Evolutionary conservation across 2,797 vertebrate genomes (phyloP).

Genomic region (Anas bernieri): DNA sequence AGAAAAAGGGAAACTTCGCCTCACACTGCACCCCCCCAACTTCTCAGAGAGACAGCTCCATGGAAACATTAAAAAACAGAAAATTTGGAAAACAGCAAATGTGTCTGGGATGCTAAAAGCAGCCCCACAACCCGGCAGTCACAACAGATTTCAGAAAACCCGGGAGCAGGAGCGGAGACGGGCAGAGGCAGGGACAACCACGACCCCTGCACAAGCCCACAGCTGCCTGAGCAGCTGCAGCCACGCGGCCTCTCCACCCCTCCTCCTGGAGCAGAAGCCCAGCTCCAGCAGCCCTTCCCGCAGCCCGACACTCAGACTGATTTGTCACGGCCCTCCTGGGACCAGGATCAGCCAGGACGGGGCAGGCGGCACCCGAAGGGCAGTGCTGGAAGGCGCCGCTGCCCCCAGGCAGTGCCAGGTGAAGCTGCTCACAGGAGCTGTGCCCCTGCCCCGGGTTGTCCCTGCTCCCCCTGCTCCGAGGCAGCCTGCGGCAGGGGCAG

Average conservation of each 20-base stretch:
- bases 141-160: neutral
- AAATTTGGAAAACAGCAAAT: neutral
- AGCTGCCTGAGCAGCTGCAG: neutral
- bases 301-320: accelerated
- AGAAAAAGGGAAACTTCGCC: neutral
- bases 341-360: neutral
- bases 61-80: neutral
- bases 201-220: neutral
- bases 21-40: neutral
- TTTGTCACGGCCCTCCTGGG: neutral
- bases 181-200: neutral
- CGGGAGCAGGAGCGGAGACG: neutral
- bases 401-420: neutral
- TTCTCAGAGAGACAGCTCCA: neutral
- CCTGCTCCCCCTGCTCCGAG: neutral
- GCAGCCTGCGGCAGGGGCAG: neutral
- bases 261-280: neutral
- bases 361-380: neutral
- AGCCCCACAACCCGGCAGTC: neutral
- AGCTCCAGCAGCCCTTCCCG: neutral
- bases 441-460: neutral
- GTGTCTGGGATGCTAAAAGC: neutral
- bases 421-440: neutral
- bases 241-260: neutral
- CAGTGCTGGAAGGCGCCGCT: neutral